Conservation (phyloP, 2,888 invertebrate genomes). For the Lacanobia wlatinum region DNA sequence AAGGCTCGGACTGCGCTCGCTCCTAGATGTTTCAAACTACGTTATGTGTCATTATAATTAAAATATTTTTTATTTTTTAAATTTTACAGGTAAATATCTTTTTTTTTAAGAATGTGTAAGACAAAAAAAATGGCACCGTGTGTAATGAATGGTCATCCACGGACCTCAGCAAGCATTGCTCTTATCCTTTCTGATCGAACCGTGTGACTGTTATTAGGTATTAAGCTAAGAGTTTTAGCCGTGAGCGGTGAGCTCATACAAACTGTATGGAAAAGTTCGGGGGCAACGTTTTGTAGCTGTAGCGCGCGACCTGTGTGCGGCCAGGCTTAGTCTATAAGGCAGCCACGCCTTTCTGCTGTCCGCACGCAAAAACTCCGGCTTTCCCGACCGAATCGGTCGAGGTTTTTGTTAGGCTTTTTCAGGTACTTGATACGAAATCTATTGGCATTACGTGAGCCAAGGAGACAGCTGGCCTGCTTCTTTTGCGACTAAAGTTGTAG, state of each 20-base stretch:
- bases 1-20: no score
- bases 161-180: no score
- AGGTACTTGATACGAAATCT: conserved; percentile 50
- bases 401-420: conserved; percentile 61
- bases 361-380: conserved; percentile 67
- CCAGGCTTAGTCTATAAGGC: conserved; percentile 22
- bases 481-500: conserved; percentile 32
- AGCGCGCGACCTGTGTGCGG: neutral
- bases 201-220: neutral
- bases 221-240: no score
- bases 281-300: neutral
- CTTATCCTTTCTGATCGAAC: neutral
- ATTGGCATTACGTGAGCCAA: conserved; percentile 40
- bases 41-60: no score
- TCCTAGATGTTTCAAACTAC: no score
- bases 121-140: no score
- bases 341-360: conserved; percentile 75
- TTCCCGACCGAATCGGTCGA: conserved; percentile 34
- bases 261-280: neutral
- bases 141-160: no score
- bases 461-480: conserved; percentile 31
- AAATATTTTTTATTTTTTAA: no score
- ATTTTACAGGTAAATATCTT: no score
- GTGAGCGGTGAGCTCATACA: neutral
- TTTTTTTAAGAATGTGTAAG: no score